phyloP scores from a whole-genome alignment of 1,140 invertebrate species.

The Odontomachus brunneus region DNA sequence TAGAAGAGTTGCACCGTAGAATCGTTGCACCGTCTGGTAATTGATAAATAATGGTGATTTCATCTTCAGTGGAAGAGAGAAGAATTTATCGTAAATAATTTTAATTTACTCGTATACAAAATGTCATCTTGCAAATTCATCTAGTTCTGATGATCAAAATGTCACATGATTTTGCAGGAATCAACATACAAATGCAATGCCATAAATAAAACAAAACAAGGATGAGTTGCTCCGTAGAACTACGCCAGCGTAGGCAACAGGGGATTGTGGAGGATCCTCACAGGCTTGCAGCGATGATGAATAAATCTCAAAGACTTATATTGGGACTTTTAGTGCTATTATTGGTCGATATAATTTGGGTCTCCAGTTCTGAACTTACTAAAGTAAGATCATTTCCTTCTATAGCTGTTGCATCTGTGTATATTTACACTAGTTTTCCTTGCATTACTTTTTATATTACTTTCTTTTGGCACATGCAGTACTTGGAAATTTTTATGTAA shows the following conservation, averaged over 20 bases:
- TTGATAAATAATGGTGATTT: background rate
- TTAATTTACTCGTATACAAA: background rate
- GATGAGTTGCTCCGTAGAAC: conserved; percentile 83
- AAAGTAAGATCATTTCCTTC: conserved; percentile 87
- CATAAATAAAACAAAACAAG: conserved; percentile 37
- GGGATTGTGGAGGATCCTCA: conserved; percentile 84
- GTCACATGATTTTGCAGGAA: conserved; percentile 29
- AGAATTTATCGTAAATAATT: background rate
- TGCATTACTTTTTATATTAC: no score
- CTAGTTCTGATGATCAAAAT: background rate
- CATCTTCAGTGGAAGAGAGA: background rate
- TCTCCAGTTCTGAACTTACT: conserved; percentile 93
- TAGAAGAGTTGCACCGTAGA: no score
- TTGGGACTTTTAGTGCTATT: conserved; percentile 92
- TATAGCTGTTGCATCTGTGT: conserved; percentile 23
- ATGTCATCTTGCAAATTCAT: background rate
- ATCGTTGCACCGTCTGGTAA: background rate
- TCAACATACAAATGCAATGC: conserved; percentile 27
- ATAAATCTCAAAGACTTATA: conserved; percentile 90
- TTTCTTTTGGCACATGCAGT: no score
- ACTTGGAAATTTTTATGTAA: no score
- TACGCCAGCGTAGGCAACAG: conserved; percentile 81
- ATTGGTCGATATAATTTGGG: conserved; percentile 95
- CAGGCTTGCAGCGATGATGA: conserved; percentile 86
- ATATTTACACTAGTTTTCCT: no score